Evolutionary conservation across 2,888 invertebrate species (phyloP), one percentile per base, ranked within the genome.

Genomic region (Agriotes lineatus): DNA sequence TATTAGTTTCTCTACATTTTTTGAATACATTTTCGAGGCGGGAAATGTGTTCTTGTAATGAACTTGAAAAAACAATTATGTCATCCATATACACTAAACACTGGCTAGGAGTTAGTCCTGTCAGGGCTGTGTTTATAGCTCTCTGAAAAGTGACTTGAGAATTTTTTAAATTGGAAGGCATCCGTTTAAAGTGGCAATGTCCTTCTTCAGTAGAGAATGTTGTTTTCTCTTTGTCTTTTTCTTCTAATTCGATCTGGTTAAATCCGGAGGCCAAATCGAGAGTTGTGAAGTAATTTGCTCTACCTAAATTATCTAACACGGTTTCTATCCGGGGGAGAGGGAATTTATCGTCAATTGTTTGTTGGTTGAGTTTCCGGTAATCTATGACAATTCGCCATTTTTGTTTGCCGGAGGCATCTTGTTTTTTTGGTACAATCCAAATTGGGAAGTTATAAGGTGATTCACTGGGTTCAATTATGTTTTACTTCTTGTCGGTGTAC

Each of bases 121-220:
- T 58, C 14, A 82, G 63, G 2, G 82, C 69, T 2, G 65, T 50
- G 57, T 82, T 79, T 78, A 82, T 78, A 16, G 80, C 14, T 69
- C 80, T 61, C 42, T 82, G 81, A 57, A 81, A 81, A 0, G 78
- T 79, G 18, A 75, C 75, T 0, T 80, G 80, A 5, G 79, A 76
- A 20, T 76, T 79, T 44, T 74, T 79, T 1, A 80, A 20, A 3
- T 78, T 79, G 58, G 80, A 79, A 0, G 79, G 79, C 79, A 80
- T 81, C 67, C 80, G 70, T 0, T 76, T 35, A 12, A 78, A 81
- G 63, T 81, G 79, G 16, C 76, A 80, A 33, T 81, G 81, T 2
- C 71, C 68, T 6, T 61, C 16, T 1, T 78, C 77, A 2, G 74
- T 79, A 0, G 70, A 69, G 37, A 82, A 81, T 3, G 78, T 80